These are phyloP conservation scores for Bombus fervidus DNA, from an alignment of 1,140 invertebrate species.

Conservation along the genomic window DNA sequence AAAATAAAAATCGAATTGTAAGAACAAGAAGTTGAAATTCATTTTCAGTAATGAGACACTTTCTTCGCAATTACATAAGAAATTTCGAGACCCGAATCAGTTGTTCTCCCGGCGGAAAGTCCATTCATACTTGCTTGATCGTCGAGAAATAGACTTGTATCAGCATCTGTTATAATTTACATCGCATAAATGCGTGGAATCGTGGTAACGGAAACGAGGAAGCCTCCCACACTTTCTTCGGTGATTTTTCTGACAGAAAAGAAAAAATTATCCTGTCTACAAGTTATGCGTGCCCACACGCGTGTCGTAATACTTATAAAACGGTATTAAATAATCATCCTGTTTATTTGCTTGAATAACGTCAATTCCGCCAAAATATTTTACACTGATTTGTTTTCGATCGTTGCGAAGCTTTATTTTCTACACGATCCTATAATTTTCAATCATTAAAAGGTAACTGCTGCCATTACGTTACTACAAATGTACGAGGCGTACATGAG, in stretches of 20 bases:
- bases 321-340: constrained; percentile 12
- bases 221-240: constrained; percentile 44
- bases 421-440: not conserved
- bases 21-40: not conserved
- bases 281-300: not conserved
- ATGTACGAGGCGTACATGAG: not conserved
- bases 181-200: constrained; percentile 15
- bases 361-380: not conserved
- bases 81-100: not conserved
- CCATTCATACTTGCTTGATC: not conserved
- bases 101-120: not conserved
- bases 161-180: constrained; percentile 26
- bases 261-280: not conserved
- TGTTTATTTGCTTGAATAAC: not conserved
- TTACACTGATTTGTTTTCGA: not conserved
- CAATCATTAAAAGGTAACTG: not conserved
- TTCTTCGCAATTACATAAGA: not conserved
- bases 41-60: not conserved
- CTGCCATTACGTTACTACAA: not conserved
- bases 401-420: not conserved
- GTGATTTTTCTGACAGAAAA: not conserved
- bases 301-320: constrained; percentile 15
- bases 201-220: constrained; percentile 18
- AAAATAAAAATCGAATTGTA: not conserved
- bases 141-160: constrained; percentile 16